Conservation (phyloP, 2,888 invertebrate genomes). For the Leptogaster cylindrica region DNA sequence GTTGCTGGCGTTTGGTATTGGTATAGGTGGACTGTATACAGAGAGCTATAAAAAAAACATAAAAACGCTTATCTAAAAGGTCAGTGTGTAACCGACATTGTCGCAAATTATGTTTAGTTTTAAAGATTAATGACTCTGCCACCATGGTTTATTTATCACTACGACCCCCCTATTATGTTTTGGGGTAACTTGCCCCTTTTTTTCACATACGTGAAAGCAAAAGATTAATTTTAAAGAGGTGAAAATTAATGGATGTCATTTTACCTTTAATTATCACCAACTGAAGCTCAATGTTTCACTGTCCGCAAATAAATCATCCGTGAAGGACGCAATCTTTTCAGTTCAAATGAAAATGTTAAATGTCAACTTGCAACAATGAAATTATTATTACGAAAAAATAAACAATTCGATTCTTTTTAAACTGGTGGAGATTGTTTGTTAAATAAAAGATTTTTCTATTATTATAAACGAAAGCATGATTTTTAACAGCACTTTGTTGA, state of each 20-base stretch:
- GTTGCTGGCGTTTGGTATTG: too few species aligned
- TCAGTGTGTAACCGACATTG: conserved; percentile 7
- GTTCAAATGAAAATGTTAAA: conserved; percentile 2
- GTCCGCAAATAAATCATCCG: conserved; percentile 22
- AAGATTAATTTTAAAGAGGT: conserved; percentile 40
- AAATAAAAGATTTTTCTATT: too few species aligned
- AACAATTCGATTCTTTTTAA: too few species aligned
- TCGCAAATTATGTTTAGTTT: conserved; percentile 32
- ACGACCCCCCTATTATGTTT: conserved; percentile 21
- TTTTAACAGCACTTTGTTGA: too few species aligned
- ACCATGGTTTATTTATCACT: conserved; percentile 21
- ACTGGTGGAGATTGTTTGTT: too few species aligned
- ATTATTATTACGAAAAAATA: too few species aligned
- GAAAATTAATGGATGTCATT: conserved; percentile 40
- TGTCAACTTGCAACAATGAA: conserved; percentile 8
- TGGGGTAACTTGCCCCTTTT: conserved; percentile 6
- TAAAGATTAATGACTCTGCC: conserved; percentile 31
- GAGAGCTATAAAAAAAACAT: conserved; percentile 23
- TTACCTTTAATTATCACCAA: conserved; percentile 40
- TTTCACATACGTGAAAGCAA: conserved; percentile 32
- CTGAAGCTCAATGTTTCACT: conserved; percentile 28
- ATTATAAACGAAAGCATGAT: too few species aligned
- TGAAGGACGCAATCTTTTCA: not conserved
- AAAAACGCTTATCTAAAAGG: conserved; percentile 22
- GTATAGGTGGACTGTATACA: too few species aligned